These are phyloP conservation scores for Eledona agricola DNA, from an alignment of 2,888 invertebrate species.

Conservation along the genomic window DNA sequence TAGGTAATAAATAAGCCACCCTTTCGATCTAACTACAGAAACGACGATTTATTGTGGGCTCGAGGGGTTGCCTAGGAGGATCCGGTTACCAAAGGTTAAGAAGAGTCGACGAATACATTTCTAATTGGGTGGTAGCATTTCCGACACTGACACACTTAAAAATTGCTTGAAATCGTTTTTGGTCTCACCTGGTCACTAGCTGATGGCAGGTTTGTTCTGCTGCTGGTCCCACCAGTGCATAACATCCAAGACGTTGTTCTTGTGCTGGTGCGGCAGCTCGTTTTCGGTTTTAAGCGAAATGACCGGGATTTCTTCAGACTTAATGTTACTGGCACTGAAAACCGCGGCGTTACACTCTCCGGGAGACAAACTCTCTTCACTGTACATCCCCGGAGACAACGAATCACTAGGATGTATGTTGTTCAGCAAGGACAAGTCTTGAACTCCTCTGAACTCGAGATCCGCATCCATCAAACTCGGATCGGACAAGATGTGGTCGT, in stretches of 20 bases:
- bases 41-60: slow-evolving; percentile 22
- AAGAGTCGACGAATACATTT: neutral
- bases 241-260: slow-evolving; percentile 65
- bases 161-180: neutral
- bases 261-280: slow-evolving; percentile 56
- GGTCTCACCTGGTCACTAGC: slow-evolving; percentile 26
- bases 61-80: neutral
- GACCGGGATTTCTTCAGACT: slow-evolving; percentile 48
- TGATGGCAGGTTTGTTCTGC: slow-evolving; percentile 37
- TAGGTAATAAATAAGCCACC: slow-evolving; percentile 18
- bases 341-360: slow-evolving; percentile 48
- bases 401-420: slow-evolving; percentile 54
- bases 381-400: slow-evolving; percentile 58
- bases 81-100: neutral
- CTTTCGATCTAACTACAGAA: slow-evolving; percentile 12
- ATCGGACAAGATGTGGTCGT: slow-evolving; percentile 63
- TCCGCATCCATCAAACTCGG: slow-evolving; percentile 64
- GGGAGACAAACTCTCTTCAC: slow-evolving; percentile 61
- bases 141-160: neutral
- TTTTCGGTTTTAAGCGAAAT: slow-evolving; percentile 59
- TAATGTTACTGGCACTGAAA: slow-evolving; percentile 42
- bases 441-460: slow-evolving; percentile 65
- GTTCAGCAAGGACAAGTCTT: slow-evolving; percentile 65
- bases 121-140: neutral
- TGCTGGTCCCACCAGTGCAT: slow-evolving; percentile 67